Percentiles rank a stretch among this genome's conserved stretches.
These are phyloP conservation scores for Phylloscopus trochiloides DNA, from an alignment of 2,113 vertebrate species.

Conservation along the genomic window DNA sequence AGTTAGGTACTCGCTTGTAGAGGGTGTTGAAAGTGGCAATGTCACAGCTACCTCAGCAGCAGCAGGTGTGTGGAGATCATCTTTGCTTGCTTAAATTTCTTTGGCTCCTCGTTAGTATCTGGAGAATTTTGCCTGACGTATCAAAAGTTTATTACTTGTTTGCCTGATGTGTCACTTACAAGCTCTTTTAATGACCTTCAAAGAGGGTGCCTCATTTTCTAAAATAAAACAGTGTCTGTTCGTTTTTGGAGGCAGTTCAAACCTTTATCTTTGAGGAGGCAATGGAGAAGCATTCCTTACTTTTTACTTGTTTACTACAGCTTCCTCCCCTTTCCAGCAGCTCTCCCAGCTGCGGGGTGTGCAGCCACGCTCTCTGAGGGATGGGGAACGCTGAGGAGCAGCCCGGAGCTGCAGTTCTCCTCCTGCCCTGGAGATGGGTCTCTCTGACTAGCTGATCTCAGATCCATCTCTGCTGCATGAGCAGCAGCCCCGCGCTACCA, in stretches of 20 bases:
- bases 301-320: accelerated
- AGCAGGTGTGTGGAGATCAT: accelerated
- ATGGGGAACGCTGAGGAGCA: accelerated
- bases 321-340: background rate
- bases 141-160: background rate
- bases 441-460: background rate
- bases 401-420: background rate
- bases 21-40: accelerated
- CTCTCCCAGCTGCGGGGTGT: background rate
- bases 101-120: too few relatives aligned
- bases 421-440: conserved; percentile 30
- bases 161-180: background rate
- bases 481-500: background rate
- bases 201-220: background rate
- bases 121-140: background rate
- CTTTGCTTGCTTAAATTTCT: too few relatives aligned
- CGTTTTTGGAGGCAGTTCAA: background rate
- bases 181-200: background rate
- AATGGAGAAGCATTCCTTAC: background rate
- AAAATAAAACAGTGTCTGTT: background rate
- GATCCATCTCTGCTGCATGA: accelerated
- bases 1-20: background rate
- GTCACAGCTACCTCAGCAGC: too few relatives aligned
- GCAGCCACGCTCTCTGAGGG: accelerated
- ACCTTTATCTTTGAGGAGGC: background rate